phyloP scores from a whole-genome alignment of 2,113 vertebrate species.

The Gopherus evgoodei region DNA sequence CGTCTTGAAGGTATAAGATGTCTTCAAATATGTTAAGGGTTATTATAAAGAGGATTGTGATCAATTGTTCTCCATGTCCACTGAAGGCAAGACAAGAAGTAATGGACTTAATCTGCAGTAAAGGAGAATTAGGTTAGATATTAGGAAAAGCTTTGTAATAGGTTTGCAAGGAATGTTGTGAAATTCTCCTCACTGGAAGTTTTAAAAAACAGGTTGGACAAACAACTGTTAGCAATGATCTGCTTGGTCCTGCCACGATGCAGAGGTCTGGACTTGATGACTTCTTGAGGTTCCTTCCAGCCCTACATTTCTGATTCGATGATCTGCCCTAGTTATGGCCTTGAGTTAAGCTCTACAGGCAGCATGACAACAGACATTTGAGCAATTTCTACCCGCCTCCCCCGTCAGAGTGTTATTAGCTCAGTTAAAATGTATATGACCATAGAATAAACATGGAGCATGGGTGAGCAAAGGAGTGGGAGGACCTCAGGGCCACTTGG shows the following conservation, averaged over 20 bases:
- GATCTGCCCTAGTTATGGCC: conserved; percentile 12
- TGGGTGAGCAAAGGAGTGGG: conserved; percentile 31
- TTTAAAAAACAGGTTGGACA: background rate
- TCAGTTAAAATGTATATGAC: conserved; percentile 2
- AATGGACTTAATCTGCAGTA: background rate
- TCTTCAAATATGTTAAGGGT: background rate
- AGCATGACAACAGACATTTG: conserved; percentile 46
- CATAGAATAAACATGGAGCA: conserved; percentile 12
- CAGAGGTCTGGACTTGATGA: background rate
- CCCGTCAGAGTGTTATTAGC: conserved; percentile 26
- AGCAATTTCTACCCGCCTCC: conserved; percentile 35
- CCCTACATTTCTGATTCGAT: background rate
- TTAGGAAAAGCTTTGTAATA: background rate
- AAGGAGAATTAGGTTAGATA: background rate
- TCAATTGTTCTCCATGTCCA: background rate
- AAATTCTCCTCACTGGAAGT: background rate
- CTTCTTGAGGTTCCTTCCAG: background rate
- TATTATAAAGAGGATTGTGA: background rate
- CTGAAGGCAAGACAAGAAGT: background rate
- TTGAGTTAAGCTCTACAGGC: background rate
- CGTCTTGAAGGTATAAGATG: too few relatives aligned
- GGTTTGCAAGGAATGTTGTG: background rate
- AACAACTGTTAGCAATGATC: background rate
- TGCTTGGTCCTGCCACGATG: background rate
- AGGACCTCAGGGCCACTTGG: conserved; percentile 48